Conservation (phyloP, 2,888 invertebrate genomes). For the Chymomyza amoena region DNA sequence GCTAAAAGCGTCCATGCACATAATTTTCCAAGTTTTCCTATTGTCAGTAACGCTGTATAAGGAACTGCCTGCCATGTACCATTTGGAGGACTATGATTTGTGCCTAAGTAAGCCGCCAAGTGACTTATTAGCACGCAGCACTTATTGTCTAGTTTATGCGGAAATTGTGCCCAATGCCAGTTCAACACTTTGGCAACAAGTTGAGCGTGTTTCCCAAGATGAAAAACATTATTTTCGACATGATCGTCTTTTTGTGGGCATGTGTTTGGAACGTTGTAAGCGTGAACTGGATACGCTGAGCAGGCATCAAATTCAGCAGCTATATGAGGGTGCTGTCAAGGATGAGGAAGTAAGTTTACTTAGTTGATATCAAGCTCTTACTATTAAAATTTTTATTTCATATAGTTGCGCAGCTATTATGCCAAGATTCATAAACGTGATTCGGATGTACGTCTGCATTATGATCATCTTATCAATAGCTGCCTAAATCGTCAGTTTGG, state of each 20-base stretch:
- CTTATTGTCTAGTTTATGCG: slow-evolving; percentile 70
- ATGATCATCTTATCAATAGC: slow-evolving; percentile 60
- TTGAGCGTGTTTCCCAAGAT: slow-evolving; percentile 56
- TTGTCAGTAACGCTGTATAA: slow-evolving; percentile 60
- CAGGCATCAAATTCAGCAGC: slow-evolving; percentile 38
- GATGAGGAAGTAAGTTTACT: slow-evolving; percentile 45
- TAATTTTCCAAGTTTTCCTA: neutral
- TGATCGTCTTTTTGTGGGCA: slow-evolving; percentile 69
- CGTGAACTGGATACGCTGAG: slow-evolving; percentile 29
- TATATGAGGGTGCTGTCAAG: slow-evolving; percentile 34
- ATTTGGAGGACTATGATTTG: slow-evolving; percentile 73
- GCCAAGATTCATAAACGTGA: slow-evolving; percentile 56
- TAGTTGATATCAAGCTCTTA: neutral
- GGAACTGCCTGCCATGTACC: slow-evolving; percentile 67
- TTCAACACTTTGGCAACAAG: slow-evolving; percentile 66
- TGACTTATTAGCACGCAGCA: slow-evolving; percentile 26
- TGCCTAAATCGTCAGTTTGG: slow-evolving; percentile 63
- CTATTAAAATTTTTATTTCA: neutral
- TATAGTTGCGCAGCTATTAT: slow-evolving; percentile 60
- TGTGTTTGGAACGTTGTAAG: slow-evolving; percentile 69
- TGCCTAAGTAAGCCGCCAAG: slow-evolving; percentile 79
- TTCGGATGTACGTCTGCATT: slow-evolving; percentile 51
- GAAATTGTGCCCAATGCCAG: slow-evolving; percentile 66
- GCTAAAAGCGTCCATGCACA: neutral
- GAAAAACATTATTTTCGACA: slow-evolving; percentile 63